Evolutionary conservation across 2,888 invertebrate genomes (phyloP), one percentile per base, ranked within the genome.

Genomic region (Tetragonisca angustula): DNA sequence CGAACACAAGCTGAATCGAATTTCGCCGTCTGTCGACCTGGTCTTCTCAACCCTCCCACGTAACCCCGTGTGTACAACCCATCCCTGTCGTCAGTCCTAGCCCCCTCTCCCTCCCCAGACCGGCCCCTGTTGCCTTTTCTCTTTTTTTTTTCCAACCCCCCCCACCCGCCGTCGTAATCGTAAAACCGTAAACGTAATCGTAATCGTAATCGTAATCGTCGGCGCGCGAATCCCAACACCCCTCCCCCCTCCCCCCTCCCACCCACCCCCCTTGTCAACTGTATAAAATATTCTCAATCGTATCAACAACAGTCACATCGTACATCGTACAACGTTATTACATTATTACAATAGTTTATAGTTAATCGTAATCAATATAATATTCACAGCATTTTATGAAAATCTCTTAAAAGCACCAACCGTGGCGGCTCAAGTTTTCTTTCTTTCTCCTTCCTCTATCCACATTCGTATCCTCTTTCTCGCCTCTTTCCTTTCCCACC

Each of bases 381-480:
- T 94, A 94, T 94, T 94, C 94, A 94, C 94, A 94, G 94, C 94
- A 93, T 94, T 94, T 94, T 94, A 94, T 94, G 94, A 94, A 94
- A 94, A 94, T 94, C 94, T 94, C 93, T 94, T 93, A 92, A 93
- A 94, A 94, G 93, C 93, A 93, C 93, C 93, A 93, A 91, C 90
- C 91, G 91, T 92, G 91, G 91, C 91, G 93, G 90, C 88, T 90
- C 86, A 84, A 85, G 89, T 88, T 90, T 87, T 68, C 74, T 81
- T 79, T 81, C 74, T 83, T 78, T 79, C 19, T 9, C 32, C 52
- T 52, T 32, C 61, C 43, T 56, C 15, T 54, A 62, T 49, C 36
- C 36, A 43, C 43, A 27, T 36, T 36, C 64, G 27, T n/a, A n/a
- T 21, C 21, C 64, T 36, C 64, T 43, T 24, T n/a, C 64, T 65